A percentile compares a stretch with the other conserved stretches of the same genome.
phyloP scores from a whole-genome alignment of 2,888 invertebrate genomes.

The Kuschelorhynchus macadamiae region DNA sequence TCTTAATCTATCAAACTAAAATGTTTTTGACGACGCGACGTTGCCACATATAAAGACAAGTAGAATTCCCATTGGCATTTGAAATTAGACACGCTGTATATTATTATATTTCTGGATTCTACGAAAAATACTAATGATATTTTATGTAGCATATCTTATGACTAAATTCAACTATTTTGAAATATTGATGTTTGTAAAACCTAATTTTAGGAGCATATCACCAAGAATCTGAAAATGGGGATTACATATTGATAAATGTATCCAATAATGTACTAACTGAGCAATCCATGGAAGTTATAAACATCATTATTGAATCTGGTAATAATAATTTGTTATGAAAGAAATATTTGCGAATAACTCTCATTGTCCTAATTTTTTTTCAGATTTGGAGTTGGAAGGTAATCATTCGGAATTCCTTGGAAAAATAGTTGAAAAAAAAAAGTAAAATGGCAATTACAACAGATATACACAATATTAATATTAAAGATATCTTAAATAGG shows the following conservation, averaged over 20 bases:
- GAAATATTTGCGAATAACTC: slow-evolving; percentile 12
- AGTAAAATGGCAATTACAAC: slow-evolving; percentile 6
- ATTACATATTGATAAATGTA: background rate
- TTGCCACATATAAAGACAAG: background rate
- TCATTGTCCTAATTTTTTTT: slow-evolving; percentile 5
- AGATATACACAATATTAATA: too few species aligned
- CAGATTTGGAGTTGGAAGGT: too few species aligned
- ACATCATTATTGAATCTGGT: slow-evolving; percentile 5
- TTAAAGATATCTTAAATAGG: slow-evolving; percentile 2
- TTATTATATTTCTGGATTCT: too few species aligned
- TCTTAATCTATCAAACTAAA: too few species aligned
- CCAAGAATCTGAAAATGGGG: too few species aligned
- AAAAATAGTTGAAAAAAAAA: slow-evolving; percentile 7
- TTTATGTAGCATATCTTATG: too few species aligned
- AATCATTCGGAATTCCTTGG: background rate
- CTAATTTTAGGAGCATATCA: background rate
- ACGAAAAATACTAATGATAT: too few species aligned
- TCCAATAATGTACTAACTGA: slow-evolving; percentile 11
- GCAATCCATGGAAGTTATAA: background rate
- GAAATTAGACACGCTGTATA: too few species aligned
- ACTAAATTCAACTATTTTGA: too few species aligned
- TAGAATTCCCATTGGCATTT: too few species aligned
- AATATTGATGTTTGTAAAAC: too few species aligned
- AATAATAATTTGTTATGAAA: slow-evolving; percentile 1
- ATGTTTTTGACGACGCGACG: too few species aligned